Evolutionary conservation across 2,113 vertebrate genomes (phyloP).

Genomic region (Xenopus borealis): DNA sequence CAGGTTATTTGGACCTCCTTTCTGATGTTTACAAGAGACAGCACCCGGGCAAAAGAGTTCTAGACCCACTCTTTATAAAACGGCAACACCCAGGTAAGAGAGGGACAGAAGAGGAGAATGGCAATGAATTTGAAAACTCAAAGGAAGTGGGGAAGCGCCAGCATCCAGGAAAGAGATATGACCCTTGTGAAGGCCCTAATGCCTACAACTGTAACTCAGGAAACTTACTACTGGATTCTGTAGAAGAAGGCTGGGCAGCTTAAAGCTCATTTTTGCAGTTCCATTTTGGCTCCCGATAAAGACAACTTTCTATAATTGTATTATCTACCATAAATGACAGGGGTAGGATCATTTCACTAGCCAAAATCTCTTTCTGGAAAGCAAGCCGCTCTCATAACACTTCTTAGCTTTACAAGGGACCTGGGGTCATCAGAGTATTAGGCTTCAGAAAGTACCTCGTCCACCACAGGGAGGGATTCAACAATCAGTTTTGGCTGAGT

Average conservation of each 20-base stretch:
- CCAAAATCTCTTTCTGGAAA: no score
- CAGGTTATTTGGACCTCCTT: conserved; percentile 54
- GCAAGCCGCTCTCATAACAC: no score
- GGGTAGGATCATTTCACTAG: no score
- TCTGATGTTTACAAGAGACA: conserved; percentile 74
- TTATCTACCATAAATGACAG: neutral
- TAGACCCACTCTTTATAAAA: conserved; percentile 57
- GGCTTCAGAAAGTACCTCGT: no score
- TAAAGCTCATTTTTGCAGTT: neutral
- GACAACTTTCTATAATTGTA: neutral
- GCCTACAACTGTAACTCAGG: conserved; percentile 68
- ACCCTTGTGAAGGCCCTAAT: conserved; percentile 67
- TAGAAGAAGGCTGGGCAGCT: conserved; percentile 5
- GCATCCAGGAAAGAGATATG: conserved; percentile 76
- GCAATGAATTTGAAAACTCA: conserved; percentile 51
- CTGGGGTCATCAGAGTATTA: no score
- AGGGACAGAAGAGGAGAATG: conserved; percentile 55
- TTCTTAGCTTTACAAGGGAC: no score
- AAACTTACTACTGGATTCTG: conserved; percentile 66
- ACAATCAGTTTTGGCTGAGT: no score
- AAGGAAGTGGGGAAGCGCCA: conserved; percentile 72
- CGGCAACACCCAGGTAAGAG: conserved; percentile 71
- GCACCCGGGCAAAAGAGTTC: conserved; percentile 76
- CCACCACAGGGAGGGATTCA: no score
- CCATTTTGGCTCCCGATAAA: neutral